Conservation (phyloP, 2,888 invertebrate genomes). For the Tenthredo distinguenda region DNA sequence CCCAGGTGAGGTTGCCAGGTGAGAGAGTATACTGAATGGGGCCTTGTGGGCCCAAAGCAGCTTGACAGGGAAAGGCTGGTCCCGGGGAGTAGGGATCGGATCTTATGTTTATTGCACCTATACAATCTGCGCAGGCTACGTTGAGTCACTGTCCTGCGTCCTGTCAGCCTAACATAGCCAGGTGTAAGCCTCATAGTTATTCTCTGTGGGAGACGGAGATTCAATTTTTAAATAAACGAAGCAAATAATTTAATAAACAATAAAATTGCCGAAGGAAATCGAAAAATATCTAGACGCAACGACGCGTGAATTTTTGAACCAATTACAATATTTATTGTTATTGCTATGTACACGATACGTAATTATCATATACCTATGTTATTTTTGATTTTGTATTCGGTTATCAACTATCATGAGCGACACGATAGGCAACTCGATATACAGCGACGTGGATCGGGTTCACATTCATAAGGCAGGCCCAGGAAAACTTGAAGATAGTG, state of each 20-base stretch:
- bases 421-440: not conserved
- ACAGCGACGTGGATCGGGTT: not conserved
- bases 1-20: slow-evolving; percentile 65
- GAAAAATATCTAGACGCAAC: not conserved
- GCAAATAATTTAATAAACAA: not conserved
- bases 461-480: not conserved
- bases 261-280: not conserved
- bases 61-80: slow-evolving; percentile 51
- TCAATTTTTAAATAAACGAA: not conserved
- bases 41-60: slow-evolving; percentile 51
- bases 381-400: not conserved
- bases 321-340: not conserved
- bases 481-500: not conserved
- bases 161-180: not conserved
- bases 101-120: slow-evolving; percentile 32
- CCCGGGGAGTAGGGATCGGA: slow-evolving; percentile 50
- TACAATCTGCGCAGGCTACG: slow-evolving; percentile 21
- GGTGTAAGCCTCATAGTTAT: not conserved
- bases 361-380: not conserved
- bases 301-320: not conserved
- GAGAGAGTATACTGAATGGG: slow-evolving; percentile 56
- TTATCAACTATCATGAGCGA: not conserved
- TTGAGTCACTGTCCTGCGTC: slow-evolving; percentile 37
- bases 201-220: not conserved
- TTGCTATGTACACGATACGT: not conserved